Base-by-base conservation (phyloP, 2,888 invertebrate genomes). In the Hesperia comma region DNA sequence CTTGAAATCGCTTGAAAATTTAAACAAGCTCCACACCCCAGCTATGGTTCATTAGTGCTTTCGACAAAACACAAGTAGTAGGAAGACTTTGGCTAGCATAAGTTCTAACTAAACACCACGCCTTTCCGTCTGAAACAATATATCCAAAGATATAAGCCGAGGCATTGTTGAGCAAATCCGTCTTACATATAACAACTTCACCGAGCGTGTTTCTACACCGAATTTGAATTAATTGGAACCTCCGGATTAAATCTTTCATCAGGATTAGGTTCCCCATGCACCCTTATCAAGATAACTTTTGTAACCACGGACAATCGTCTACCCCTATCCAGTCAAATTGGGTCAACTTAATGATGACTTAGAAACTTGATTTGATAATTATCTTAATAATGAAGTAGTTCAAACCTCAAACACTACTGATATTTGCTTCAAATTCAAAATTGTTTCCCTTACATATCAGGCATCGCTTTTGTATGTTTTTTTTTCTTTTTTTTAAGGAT, bases 211-310 rank as follows among this genome's bases (percentile, higher is more conserved):
- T 32, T 43, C 33, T 40, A n/a, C 51, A 61, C 26, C 10, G 51
- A 49, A 61, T 53, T 53, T 40, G 53, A 61, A 61, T 61, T 61
- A 51, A 61, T 61, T 61, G 61, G 53, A 41, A 26, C 40, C 40
- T 61, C 15, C 19, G 61, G 53, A 61, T 53, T 61, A 61, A 19
- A 61, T 53, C 40, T 53, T 61, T 61, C 61, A 61, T 53, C 53
- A 41, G 51, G 40, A 61, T 40, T 43, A 41, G 54, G 43, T 17
- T 46, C 53, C 61, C 53, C 46, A 32, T 51, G 43, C 26, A 61
- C 54, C 61, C 61, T 62, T 54, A 54, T 62, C 61, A 62, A 51
- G 49, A 51, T 61, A 46, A 46, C 49, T 51, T 61, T 61, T 51
- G 51, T 61, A 17, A 55, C 51, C 37, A 10, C 40, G 33, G 15